phyloP scores from a whole-genome alignment of 2,113 vertebrate species.

The Petromus typicus region DNA sequence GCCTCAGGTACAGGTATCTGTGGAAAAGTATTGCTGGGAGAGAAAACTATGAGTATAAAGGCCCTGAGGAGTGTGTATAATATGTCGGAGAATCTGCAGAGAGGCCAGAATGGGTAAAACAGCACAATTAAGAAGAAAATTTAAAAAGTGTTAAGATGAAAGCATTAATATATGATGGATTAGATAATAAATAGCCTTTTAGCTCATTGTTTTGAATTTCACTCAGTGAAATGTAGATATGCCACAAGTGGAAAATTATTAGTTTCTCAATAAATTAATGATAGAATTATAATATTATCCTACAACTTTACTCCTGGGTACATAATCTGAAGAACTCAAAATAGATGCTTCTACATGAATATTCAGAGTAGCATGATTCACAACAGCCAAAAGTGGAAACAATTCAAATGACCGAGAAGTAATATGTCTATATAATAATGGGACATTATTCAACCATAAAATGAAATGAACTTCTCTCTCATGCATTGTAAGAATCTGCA shows the following conservation, averaged over 20 bases:
- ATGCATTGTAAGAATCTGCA: neutral
- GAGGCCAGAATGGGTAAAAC: neutral
- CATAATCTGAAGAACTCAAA: neutral
- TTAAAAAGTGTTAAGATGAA: neutral
- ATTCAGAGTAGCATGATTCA: neutral
- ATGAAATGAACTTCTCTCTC: neutral
- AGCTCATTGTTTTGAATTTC: neutral
- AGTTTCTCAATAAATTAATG: neutral
- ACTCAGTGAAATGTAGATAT: neutral
- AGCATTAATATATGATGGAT: neutral
- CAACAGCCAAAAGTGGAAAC: neutral
- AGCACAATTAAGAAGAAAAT: neutral
- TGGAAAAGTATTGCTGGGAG: neutral
- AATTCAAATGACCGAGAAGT: neutral
- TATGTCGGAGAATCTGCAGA: neutral
- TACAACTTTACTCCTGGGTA: neutral
- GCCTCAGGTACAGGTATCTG: neutral
- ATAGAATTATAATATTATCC: neutral
- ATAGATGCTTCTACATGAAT: slow-evolving; percentile 24
- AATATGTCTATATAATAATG: neutral
- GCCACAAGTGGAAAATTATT: neutral
- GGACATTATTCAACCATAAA: neutral
- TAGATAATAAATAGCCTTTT: neutral
- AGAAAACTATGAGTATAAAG: neutral
- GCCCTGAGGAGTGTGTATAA: neutral